A percentile compares a stretch with the other conserved stretches of the same genome.
Evolutionary conservation across 2,888 invertebrate species (phyloP).

Genomic region (Eucera pruinosa): DNA sequence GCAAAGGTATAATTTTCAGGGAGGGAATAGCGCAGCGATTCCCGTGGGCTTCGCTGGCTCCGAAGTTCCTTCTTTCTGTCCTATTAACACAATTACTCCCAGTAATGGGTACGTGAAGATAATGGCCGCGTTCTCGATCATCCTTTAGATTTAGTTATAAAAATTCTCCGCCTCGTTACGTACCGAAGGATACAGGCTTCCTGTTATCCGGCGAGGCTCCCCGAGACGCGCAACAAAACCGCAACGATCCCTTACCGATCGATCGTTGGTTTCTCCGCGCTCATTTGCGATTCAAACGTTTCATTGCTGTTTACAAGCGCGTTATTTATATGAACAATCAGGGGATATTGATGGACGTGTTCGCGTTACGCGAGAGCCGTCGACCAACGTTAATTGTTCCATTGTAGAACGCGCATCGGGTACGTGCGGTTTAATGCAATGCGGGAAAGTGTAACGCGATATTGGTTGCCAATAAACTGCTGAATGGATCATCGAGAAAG

Average conservation of each 20-base stretch:
- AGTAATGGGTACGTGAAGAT: constrained; percentile 32
- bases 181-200: constrained; percentile 2
- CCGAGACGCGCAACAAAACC: background rate
- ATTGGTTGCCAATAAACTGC: constrained; percentile 28
- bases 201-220: constrained; percentile 46
- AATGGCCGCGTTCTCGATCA: constrained; percentile 18
- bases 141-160: constrained; percentile 33
- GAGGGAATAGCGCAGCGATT: constrained; percentile 34
- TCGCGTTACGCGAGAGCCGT: background rate
- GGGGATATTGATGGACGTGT: constrained; percentile 1
- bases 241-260: constrained; percentile 53
- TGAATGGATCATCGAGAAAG: constrained; percentile 24
- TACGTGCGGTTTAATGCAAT: constrained; percentile 3
- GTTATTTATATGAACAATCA: constrained; percentile 11
- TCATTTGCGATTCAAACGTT: background rate
- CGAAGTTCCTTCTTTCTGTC: constrained; percentile 18
- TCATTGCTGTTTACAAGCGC: background rate
- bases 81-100: constrained; percentile 24
- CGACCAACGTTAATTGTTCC: constrained; percentile 17
- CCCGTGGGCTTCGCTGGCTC: constrained; percentile 1
- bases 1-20: constrained; percentile 53
- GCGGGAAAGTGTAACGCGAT: constrained; percentile 24
- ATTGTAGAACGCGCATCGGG: background rate
- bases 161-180: constrained; percentile 21
- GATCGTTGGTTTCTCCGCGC: constrained; percentile 24